A percentile compares a stretch with the other conserved stretches of the same genome.
These are phyloP conservation scores for Gavia stellata DNA, from an alignment of 2,113 vertebrate genomes.

Conservation along the genomic window DNA sequence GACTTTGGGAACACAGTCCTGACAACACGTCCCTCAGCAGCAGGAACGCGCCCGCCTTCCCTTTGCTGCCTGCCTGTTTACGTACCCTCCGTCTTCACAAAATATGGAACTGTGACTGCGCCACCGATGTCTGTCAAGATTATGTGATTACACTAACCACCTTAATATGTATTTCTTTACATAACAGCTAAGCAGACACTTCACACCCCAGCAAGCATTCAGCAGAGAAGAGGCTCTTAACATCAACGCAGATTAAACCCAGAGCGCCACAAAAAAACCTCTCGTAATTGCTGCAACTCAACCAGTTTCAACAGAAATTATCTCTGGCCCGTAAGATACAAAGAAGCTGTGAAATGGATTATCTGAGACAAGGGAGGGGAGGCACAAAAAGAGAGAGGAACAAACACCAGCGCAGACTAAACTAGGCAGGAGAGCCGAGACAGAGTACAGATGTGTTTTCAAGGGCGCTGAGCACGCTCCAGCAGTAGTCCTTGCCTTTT, in stretches of 20 bases:
- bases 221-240: not conserved
- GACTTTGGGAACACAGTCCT: not conserved
- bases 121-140: not conserved
- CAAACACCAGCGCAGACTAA: not conserved
- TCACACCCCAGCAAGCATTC: not conserved
- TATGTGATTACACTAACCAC: not conserved
- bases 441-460: not conserved
- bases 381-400: not conserved
- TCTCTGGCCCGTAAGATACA: not conserved
- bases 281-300: not conserved
- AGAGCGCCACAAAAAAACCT: not conserved
- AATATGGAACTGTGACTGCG: not conserved
- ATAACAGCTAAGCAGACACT: not conserved
- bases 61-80: not conserved
- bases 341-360: not conserved
- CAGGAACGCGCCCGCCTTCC: not conserved
- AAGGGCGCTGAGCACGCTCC: not conserved
- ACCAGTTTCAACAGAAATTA: not conserved
- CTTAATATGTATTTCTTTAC: slow-evolving; percentile 1
- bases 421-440: not conserved
- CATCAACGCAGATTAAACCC: not conserved
- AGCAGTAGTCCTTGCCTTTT: not conserved
- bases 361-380: not conserved
- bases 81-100: not conserved
- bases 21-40: not conserved